Percentiles rank a stretch among this genome's conserved stretches.
Evolutionary conservation across 2,113 vertebrate species (phyloP).

Genomic region (Saguinus imperator): DNA sequence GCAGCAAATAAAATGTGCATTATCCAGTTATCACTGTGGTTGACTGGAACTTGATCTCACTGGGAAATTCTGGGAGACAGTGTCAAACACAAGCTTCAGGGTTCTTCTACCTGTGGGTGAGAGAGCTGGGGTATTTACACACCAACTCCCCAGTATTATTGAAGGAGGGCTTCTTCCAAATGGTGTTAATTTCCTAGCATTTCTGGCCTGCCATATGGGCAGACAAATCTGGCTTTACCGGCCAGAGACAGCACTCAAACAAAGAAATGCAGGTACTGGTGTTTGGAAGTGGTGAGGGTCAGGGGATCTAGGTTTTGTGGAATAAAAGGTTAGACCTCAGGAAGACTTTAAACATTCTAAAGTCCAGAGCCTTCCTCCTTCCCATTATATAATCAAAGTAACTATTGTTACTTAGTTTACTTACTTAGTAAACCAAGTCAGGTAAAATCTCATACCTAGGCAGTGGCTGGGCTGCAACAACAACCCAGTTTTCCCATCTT

Average conservation of each 20-base stretch:
- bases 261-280: not conserved
- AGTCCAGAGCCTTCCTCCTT: not conserved
- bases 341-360: not conserved
- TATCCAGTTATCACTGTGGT: not conserved
- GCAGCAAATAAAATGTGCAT: not conserved
- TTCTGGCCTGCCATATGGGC: not conserved
- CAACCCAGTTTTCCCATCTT: not conserved
- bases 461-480: not conserved
- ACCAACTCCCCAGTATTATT: not conserved
- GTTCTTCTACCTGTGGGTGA: not conserved
- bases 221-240: not conserved
- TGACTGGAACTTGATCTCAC: not conserved
- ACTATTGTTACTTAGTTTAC: not conserved
- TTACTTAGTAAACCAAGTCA: not conserved
- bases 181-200: not conserved
- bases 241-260: not conserved
- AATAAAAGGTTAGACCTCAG: conserved; percentile 8
- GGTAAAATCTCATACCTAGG: not conserved
- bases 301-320: not conserved
- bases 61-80: not conserved
- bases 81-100: not conserved
- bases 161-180: not conserved
- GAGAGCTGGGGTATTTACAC: not conserved
- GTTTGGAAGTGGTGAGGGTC: not conserved
- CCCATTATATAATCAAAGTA: not conserved